Percentiles rank a stretch among this genome's conserved stretches.
phyloP scores from a whole-genome alignment of 2,888 invertebrate species.

The Hirtodrosophila alboralis region DNA sequence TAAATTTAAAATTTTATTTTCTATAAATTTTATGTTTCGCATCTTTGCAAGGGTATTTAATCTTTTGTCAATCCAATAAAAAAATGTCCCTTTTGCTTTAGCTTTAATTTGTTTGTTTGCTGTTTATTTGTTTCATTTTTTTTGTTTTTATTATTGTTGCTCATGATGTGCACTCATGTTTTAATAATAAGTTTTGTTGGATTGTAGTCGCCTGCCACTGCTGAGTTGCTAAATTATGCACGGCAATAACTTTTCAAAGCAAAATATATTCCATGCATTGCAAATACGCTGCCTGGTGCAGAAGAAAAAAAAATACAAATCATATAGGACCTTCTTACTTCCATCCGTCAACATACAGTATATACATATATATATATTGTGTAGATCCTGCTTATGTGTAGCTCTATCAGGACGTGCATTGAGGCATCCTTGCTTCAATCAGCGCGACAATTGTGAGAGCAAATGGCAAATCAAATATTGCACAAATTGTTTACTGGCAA shows the following conservation, averaged over 20 bases:
- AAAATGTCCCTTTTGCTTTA: too few species aligned
- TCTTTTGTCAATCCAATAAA: too few species aligned
- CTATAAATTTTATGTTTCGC: too few species aligned
- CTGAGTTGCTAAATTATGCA: conserved; percentile 48
- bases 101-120: conserved; percentile 1
- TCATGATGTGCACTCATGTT: conserved; percentile 47
- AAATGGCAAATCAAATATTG: conserved; percentile 72
- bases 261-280: conserved; percentile 73
- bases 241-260: conserved; percentile 42
- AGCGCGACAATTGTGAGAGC: conserved; percentile 54
- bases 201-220: conserved; percentile 14
- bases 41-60: too few species aligned
- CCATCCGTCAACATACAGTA: too few species aligned
- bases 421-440: conserved; percentile 49
- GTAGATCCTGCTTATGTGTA: conserved; percentile 7
- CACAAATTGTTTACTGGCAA: conserved; percentile 50
- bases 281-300: conserved; percentile 42
- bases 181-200: conserved; percentile 38
- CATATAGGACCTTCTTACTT: too few species aligned
- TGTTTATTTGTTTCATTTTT: conserved; percentile 17
- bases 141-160: conserved; percentile 2
- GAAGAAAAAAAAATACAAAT: conserved; percentile 11
- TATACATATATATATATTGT: conserved; percentile 5
- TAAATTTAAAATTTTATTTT: too few species aligned
- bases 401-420: conserved; percentile 5